Conservation (phyloP, 2,797 vertebrate genomes). For the Podarcis lilfordi region DNA sequence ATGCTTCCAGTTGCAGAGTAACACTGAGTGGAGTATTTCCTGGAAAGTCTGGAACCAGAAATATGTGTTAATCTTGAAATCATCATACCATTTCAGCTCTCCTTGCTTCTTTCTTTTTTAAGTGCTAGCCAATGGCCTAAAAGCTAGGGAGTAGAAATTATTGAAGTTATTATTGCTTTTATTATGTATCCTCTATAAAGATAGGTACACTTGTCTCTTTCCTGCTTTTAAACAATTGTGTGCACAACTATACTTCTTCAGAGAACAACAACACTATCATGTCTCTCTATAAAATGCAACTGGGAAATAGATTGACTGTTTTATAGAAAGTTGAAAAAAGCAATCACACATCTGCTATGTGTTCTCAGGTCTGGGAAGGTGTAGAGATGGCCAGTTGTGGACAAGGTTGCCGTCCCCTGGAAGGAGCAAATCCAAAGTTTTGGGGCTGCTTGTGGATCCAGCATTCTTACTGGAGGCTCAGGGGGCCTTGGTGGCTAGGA, state of each 20-base stretch:
- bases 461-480: too few species aligned
- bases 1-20: background rate
- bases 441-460: too few species aligned
- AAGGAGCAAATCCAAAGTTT: too few species aligned
- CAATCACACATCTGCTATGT: background rate
- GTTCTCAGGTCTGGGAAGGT: too few species aligned
- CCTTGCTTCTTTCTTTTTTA: background rate
- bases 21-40: background rate
- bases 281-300: slow-evolving; percentile 23
- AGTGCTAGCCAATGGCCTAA: background rate
- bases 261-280: slow-evolving; percentile 21
- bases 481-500: too few species aligned
- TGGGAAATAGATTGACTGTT: background rate
- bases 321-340: background rate
- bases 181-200: background rate
- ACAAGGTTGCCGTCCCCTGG: too few species aligned
- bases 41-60: background rate
- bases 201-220: background rate
- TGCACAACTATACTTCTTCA: slow-evolving; percentile 25
- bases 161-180: background rate
- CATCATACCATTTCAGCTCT: background rate
- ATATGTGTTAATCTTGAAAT: background rate
- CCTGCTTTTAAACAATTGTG: slow-evolving; percentile 13
- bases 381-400: background rate
- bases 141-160: background rate